phyloP scores from a whole-genome alignment of 1,140 invertebrate species.

The Euschistus heros region DNA sequence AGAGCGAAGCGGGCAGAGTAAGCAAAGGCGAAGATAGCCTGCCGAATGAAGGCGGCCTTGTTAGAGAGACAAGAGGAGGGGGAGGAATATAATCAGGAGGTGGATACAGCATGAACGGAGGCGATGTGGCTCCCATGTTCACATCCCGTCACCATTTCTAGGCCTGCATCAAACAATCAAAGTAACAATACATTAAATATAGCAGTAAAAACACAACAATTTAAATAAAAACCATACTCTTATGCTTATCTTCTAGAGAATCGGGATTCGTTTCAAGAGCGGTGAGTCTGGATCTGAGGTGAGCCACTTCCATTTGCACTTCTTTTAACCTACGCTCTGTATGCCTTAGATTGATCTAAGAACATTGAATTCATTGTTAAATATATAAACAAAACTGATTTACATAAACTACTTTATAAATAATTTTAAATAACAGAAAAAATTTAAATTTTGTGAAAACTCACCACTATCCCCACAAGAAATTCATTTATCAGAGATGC shows the following conservation, averaged over 20 bases:
- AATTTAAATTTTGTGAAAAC: too few species aligned
- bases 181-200: too few species aligned
- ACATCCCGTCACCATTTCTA: conserved; percentile 30
- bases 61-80: conserved; percentile 39
- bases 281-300: conserved; percentile 59
- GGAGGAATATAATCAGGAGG: conserved; percentile 37
- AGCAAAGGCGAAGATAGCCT: conserved; percentile 47
- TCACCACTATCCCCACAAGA: too few species aligned
- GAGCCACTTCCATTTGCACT: conserved; percentile 56
- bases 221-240: not conserved
- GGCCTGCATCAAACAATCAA: not conserved
- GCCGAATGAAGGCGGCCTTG: conserved; percentile 49
- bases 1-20: conserved; percentile 26
- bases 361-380: conserved; percentile 18
- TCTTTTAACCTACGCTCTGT: conserved; percentile 65
- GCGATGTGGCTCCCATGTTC: conserved; percentile 28
- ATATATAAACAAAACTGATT: too few species aligned
- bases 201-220: not conserved
- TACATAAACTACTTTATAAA: too few species aligned
- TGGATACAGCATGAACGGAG: conserved; percentile 33
- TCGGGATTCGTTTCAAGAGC: conserved; percentile 39
- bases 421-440: too few species aligned
- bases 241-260: conserved; percentile 19
- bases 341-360: conserved; percentile 52
- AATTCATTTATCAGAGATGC: too few species aligned